phyloP scores from a whole-genome alignment of 2,113 vertebrate genomes.

The Fulmarus glacialis region DNA sequence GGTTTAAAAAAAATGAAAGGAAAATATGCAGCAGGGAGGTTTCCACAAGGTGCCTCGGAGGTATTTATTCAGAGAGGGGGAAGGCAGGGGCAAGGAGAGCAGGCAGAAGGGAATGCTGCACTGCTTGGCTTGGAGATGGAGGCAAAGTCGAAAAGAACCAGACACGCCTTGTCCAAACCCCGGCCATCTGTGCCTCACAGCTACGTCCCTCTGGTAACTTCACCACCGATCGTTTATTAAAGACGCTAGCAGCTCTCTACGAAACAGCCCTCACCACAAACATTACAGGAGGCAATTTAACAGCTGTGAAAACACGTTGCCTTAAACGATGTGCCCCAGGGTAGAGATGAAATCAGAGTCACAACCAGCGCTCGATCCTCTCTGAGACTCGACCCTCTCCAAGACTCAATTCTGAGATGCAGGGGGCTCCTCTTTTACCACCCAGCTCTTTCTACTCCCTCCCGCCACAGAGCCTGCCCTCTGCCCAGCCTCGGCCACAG shows the following conservation, averaged over 20 bases:
- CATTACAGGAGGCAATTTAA: not conserved
- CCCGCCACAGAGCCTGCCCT: not conserved
- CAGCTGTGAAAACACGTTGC: not conserved
- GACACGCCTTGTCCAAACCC: not conserved
- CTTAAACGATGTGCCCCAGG: not conserved
- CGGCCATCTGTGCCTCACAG: not conserved
- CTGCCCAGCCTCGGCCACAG: not conserved
- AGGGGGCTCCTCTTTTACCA: not conserved
- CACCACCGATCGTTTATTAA: not conserved
- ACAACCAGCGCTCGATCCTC: not conserved
- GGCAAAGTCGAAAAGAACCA: not conserved
- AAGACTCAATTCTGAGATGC: not conserved
- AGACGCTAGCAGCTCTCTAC: not conserved
- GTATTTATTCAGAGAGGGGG: constrained; percentile 14
- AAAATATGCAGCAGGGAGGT: constrained; percentile 16
- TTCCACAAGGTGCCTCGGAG: constrained; percentile 21
- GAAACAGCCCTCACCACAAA: not conserved
- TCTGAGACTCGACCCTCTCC: not conserved
- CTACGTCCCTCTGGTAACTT: not conserved
- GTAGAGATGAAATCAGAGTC: constrained; percentile 4
- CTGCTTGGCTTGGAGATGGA: not conserved
- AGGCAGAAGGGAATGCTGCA: not conserved
- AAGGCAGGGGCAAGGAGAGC: not conserved
- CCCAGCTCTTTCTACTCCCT: not conserved
- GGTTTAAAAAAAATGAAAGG: not conserved